Base-by-base conservation (phyloP, 2,888 invertebrate species). In the Muschampia plurimacula region DNA sequence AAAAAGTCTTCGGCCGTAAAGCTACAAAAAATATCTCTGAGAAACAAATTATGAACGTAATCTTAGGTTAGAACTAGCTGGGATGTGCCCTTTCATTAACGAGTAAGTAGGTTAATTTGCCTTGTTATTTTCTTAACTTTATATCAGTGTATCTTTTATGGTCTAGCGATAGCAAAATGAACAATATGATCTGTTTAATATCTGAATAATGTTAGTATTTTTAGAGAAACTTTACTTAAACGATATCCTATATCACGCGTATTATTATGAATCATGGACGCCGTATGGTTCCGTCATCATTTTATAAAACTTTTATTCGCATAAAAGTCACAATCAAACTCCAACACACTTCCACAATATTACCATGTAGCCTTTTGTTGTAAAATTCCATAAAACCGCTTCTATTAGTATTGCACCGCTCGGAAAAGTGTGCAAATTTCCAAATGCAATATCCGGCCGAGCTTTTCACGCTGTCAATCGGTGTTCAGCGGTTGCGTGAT, bases 381-480 rank as follows among this genome's bases (percentile, higher is more conserved):
- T 57, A 57, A 59, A 41, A 41, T 57, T 70, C 9, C 44, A 64
- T 63, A 41, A 55, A 63, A 63, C 41, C 41, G 13, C 22, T 12
- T 4, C 41, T 66, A 66, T 66, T 66, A 55, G 67, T 59, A 59
- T 32, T 41, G 32, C 41, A 22, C 5, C 60, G 68, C 15, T 32
- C 44, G 36, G 32, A 60, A 68, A 59, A 59, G 67, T 67, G 36
- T 68, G 32, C 32, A n/a, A 68, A 68, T 63, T 59, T 59, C 59
- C 59, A 59, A 59, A 32, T 59, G 59, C 59, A 64, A 46, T 87
- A 87, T 86, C 87, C 85, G 22, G 81, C 80, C 78, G 77, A 78
- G 76, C 81, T 81, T 85, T 86, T 88, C 85, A 78, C 72, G 78
- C 83, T 86, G 89, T 88, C 90, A 87, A 81, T 89, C 89, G 86